A percentile compares a stretch with the other conserved stretches of the same genome.
Evolutionary conservation across 1,140 invertebrate species (phyloP).

Genomic region (Apis laboriosa): DNA sequence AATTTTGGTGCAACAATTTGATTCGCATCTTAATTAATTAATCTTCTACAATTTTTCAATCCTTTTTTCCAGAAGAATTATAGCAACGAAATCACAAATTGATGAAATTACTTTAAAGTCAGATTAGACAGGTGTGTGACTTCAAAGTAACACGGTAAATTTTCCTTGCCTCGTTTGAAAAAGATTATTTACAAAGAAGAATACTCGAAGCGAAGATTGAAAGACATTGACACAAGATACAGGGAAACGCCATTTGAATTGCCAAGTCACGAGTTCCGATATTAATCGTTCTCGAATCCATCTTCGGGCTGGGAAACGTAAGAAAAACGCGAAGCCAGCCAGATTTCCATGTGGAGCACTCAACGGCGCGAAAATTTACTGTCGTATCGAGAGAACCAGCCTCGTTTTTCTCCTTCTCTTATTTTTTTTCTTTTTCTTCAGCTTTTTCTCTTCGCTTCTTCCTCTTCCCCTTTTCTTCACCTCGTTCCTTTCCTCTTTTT

Average conservation of each 20-base stretch:
- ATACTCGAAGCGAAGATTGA: no score
- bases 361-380: constrained; percentile 24
- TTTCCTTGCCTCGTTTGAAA: no score
- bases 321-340: not conserved
- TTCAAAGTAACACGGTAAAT: not conserved
- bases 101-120: not conserved
- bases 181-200: no score
- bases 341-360: constrained; percentile 33
- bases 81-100: not conserved
- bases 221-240: no score
- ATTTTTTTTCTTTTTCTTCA: not conserved
- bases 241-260: constrained; percentile 19
- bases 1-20: no score
- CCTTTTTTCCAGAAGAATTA: no score
- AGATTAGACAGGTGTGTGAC: no score
- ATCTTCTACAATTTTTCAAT: no score
- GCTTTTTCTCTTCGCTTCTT: not conserved
- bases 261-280: not conserved
- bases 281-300: constrained; percentile 26
- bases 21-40: no score
- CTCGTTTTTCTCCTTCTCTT: not conserved
- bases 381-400: constrained; percentile 5
- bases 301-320: constrained; percentile 15
- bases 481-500: not conserved
- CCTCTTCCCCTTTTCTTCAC: not conserved